phyloP scores from a whole-genome alignment of 2,113 vertebrate genomes.

The Forbesichthys agassizii region DNA sequence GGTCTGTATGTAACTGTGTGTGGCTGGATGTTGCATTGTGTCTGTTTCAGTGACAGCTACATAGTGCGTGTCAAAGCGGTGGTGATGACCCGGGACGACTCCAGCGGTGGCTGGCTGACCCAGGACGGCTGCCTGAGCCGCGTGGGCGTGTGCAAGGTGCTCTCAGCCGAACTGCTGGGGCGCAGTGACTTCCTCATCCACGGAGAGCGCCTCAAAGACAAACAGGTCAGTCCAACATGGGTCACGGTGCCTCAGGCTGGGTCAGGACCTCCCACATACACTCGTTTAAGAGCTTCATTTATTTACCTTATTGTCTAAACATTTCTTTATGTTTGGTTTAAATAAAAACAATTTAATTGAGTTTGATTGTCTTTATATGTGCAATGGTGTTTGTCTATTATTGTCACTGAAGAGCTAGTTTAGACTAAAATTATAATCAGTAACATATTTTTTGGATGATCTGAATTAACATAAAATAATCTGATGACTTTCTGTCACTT shows the following conservation, averaged over 20 bases:
- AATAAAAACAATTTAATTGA: no score
- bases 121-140: constrained; percentile 96
- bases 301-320: no score
- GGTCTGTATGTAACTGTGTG: background rate
- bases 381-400: no score
- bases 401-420: no score
- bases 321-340: no score
- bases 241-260: background rate
- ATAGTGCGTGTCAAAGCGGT: constrained; percentile 97
- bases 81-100: constrained; percentile 99
- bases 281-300: no score
- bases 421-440: no score
- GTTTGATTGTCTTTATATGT: no score
- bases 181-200: constrained; percentile 92
- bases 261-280: background rate
- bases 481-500: no score
- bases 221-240: constrained; percentile 80
- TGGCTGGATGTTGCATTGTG: constrained; percentile 20
- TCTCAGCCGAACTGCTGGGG: constrained; percentile 82
- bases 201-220: constrained; percentile 93
- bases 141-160: constrained; percentile 93
- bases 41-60: constrained; percentile 92
- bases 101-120: constrained; percentile 95
- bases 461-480: no score
- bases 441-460: no score